Evolutionary conservation across 2,888 invertebrate genomes (phyloP), one percentile per base, ranked within the genome.

Genomic region (Micropterix aruncella): DNA sequence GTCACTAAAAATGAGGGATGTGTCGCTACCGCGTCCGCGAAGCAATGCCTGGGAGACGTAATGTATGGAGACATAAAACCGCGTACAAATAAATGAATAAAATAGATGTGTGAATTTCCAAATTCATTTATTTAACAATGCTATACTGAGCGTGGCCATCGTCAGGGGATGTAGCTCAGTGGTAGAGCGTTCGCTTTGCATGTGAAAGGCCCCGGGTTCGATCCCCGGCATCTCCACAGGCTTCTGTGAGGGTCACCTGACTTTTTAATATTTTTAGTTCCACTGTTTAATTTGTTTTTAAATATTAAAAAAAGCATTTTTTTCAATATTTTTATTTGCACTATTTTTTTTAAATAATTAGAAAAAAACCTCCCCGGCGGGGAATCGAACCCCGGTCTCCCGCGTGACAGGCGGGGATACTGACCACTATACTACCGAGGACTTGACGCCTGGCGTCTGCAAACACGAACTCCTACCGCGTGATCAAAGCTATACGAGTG

Each of bases 131-230:
- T n/a, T n/a, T n/a, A n/a, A n/a, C n/a, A n/a, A n/a, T n/a, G n/a
- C n/a, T n/a, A n/a, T n/a, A n/a, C n/a, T n/a, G n/a, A n/a, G n/a
- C n/a, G n/a, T n/a, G n/a, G n/a, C n/a, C n/a, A n/a, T n/a, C 27
- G 27, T 7, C 27, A 7, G 77, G 77, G 78, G 90, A 87, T 89
- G 87, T 90, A 90, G 90, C 90, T 90, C 90, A 90, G 88, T 89
- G 90, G 90, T 90, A 90, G 90, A 90, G 90, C 90, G 89, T 88
- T 90, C 89, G 90, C 90, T 90, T 90, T 89, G 90, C 90, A 90
- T 90, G 90, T 88, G 89, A 89, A 89, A 90, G 89, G 90, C 85
- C 90, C 89, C 86, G 90, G 89, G 90, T 90, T 90, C 90, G 86
- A 91, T 88, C 88, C 90, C 89, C 89, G 85, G 88, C 85, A 87